These are phyloP conservation scores for Caenorhabditis tropicalis DNA, from an alignment of 1,140 invertebrate genomes.

Conservation along the genomic window DNA sequence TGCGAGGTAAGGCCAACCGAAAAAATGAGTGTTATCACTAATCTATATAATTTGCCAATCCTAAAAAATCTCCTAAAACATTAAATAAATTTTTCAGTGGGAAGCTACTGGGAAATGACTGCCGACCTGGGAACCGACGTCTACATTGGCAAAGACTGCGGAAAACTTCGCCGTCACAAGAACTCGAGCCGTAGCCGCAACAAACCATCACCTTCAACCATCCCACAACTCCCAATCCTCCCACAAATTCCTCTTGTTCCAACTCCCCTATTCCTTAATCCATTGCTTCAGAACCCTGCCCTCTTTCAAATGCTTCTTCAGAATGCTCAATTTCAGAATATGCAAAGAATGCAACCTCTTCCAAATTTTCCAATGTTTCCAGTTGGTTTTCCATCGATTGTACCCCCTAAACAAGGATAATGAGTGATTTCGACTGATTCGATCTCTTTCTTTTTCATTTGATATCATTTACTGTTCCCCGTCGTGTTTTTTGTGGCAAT, in stretches of 20 bases:
- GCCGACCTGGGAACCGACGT: not conserved
- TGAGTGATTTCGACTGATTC: too few species aligned
- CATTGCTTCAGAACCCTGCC: not conserved
- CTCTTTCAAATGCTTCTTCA: not conserved
- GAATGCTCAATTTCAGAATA: not conserved
- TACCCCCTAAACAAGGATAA: too few species aligned
- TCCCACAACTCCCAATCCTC: not conserved
- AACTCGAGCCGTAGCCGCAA: not conserved
- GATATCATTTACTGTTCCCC: too few species aligned
- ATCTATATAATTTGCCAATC: too few species aligned
- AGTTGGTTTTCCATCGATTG: conserved; percentile 83
- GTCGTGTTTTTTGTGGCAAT: too few species aligned
- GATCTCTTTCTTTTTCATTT: too few species aligned
- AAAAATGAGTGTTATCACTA: not conserved
- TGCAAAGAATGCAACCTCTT: conserved; percentile 71
- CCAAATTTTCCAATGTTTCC: conserved; percentile 84
- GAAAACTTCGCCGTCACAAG: not conserved
- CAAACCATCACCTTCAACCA: not conserved
- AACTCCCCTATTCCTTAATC: not conserved
- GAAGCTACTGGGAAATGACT: conserved; percentile 19
- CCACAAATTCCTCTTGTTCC: not conserved
- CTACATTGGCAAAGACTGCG: not conserved
- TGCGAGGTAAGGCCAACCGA: too few species aligned
- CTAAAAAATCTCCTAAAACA: too few species aligned
- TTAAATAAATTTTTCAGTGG: not conserved